A percentile compares a stretch with the other conserved stretches of the same genome.
phyloP scores from a whole-genome alignment of 2,888 invertebrate genomes.

The Philopedon plagiatum region DNA sequence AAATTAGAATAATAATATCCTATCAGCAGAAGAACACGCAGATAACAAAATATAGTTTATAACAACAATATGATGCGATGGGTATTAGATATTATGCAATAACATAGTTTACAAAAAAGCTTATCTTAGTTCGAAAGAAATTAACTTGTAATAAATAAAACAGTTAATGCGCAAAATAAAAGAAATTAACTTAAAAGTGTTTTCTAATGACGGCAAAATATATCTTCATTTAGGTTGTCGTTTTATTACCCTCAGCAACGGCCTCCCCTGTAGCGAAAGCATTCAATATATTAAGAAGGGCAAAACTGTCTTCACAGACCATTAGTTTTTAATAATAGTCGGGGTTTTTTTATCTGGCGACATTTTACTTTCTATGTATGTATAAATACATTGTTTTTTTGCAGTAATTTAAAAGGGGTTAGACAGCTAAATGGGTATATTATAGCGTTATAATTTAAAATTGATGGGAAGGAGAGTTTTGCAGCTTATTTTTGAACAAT shows the following conservation, averaged over 20 bases:
- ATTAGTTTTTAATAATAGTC: constrained; percentile 39
- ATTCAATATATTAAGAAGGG: constrained; percentile 42
- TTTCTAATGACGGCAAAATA: constrained; percentile 6
- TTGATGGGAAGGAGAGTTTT: no score
- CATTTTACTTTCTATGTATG: neutral
- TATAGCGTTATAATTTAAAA: neutral
- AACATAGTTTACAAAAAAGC: no score
- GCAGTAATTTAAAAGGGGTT: neutral
- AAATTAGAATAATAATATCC: no score
- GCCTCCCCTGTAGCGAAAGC: constrained; percentile 36
- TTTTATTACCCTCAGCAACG: constrained; percentile 40
- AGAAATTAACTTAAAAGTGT: constrained; percentile 17
- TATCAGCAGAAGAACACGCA: no score
- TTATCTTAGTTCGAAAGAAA: no score
- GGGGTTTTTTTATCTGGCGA: neutral
- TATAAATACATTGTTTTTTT: neutral
- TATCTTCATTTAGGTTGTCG: constrained; percentile 42
- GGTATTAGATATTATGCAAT: no score
- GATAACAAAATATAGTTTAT: no score
- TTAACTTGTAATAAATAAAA: no score
- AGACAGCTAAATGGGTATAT: no score
- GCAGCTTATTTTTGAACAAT: no score
- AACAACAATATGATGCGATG: no score
- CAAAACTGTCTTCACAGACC: constrained; percentile 24
- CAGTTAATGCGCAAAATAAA: neutral